Conservation (phyloP, 2,113 vertebrate genomes). For the Sigmodon hispidus region DNA sequence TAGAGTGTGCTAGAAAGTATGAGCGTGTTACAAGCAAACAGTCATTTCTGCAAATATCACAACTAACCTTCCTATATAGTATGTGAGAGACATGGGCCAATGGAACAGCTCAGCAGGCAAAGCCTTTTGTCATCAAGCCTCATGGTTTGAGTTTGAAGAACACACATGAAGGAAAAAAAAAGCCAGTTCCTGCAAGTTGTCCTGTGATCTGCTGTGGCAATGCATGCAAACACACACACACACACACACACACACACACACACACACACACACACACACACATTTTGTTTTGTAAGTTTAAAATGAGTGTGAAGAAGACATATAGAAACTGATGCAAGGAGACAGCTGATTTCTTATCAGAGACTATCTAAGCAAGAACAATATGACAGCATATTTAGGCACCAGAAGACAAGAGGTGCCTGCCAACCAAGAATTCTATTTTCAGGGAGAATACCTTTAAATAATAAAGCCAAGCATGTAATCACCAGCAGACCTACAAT, state of each 20-base stretch:
- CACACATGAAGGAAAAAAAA: not conserved
- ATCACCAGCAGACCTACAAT: not conserved
- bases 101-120: no score
- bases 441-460: not conserved
- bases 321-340: not conserved
- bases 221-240: no score
- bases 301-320: not conserved
- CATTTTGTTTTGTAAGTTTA: not conserved
- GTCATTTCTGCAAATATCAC: not conserved
- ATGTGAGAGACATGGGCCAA: not conserved
- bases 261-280: no score
- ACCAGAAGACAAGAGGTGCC: not conserved
- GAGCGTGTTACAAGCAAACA: not conserved
- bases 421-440: not conserved
- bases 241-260: not conserved
- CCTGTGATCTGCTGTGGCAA: not conserved
- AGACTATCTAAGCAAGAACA: not conserved
- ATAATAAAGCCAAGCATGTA: not conserved
- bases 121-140: not conserved
- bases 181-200: not conserved
- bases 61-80: not conserved
- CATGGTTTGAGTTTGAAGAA: not conserved
- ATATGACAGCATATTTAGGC: not conserved
- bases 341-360: not conserved
- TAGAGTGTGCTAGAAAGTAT: not conserved